phyloP scores from a whole-genome alignment of 2,888 invertebrate genomes.

The Mechanitis mazaeus region DNA sequence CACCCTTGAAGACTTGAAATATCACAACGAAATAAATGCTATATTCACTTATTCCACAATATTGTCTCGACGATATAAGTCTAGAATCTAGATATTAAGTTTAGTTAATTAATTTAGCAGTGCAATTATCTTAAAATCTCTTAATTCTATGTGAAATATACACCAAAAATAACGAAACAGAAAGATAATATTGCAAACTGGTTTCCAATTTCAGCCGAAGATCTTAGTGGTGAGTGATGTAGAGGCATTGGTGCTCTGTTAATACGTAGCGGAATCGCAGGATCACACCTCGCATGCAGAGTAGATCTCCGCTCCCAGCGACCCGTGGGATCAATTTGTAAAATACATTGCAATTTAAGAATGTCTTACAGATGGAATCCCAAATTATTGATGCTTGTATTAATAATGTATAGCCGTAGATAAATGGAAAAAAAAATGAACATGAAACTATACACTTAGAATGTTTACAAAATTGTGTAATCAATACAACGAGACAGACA shows the following conservation, averaged over 20 bases:
- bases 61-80: neutral
- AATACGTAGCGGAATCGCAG: neutral
- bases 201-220: neutral
- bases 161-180: neutral
- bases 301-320: neutral
- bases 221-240: neutral
- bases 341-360: conserved; percentile 6
- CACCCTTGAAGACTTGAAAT: neutral
- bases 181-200: conserved; percentile 1
- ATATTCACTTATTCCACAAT: neutral
- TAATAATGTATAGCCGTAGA: no score
- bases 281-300: conserved; percentile 3
- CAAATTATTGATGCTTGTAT: no score
- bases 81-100: neutral
- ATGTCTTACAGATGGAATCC: neutral
- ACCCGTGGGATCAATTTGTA: conserved; percentile 2
- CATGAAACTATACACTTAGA: no score
- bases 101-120: neutral
- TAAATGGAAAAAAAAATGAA: no score
- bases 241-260: neutral
- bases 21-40: neutral
- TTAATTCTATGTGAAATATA: neutral
- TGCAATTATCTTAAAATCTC: neutral
- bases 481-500: neutral
- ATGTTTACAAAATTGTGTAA: no score